Evolutionary conservation across 2,888 invertebrate species (phyloP).

Genomic region (Parnassius mnemosyne): DNA sequence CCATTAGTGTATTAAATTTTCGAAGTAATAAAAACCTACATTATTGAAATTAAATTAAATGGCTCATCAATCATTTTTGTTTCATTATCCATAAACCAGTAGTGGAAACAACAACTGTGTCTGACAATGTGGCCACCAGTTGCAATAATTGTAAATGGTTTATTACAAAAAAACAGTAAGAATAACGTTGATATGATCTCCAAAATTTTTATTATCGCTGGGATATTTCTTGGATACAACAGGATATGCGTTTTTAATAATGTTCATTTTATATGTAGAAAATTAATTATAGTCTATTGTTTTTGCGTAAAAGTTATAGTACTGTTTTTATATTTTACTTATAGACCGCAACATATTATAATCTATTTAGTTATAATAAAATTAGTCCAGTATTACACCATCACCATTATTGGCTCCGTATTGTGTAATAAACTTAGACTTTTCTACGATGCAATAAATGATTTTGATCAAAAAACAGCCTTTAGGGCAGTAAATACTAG

Average conservation of each 20-base stretch:
- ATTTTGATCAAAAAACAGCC: not conserved
- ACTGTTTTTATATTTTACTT: not conserved
- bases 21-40: not conserved
- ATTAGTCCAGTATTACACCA: not conserved
- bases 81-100: too few relatives aligned
- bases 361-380: not conserved
- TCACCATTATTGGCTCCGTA: not conserved
- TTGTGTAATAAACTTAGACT: not conserved
- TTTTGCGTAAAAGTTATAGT: not conserved
- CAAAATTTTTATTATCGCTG: slow-evolving; percentile 3
- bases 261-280: not conserved
- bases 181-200: not conserved
- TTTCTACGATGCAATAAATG: slow-evolving; percentile 8
- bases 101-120: too few relatives aligned
- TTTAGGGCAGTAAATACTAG: not conserved
- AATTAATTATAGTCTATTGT: not conserved
- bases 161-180: not conserved
- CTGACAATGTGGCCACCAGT: slow-evolving; percentile 2
- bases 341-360: not conserved
- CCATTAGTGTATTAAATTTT: not conserved
- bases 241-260: slow-evolving; percentile 4
- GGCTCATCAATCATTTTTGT: too few relatives aligned
- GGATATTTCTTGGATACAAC: slow-evolving; percentile 3
- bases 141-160: not conserved
- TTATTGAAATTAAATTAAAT: too few relatives aligned